phyloP scores from a whole-genome alignment of 2,113 vertebrate species.

The Microcebus ravelobensis region DNA sequence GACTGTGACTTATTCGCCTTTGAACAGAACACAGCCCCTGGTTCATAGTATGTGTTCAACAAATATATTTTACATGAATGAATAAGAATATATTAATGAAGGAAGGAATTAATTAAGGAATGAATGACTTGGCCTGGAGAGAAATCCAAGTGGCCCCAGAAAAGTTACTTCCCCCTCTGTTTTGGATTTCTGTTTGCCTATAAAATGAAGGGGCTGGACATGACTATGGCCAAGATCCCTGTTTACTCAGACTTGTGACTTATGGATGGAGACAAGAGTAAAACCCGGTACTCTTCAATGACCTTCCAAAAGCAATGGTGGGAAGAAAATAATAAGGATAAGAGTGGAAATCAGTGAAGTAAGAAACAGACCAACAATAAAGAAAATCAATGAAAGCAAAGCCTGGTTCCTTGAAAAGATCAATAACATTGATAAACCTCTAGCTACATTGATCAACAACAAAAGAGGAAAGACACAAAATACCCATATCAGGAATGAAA shows the following conservation, averaged over 20 bases:
- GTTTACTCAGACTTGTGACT: not conserved
- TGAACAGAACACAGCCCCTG: slow-evolving; percentile 34
- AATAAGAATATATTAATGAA: not conserved
- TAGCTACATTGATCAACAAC: slow-evolving; percentile 35
- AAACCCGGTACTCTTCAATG: not conserved
- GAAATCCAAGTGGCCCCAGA: not conserved
- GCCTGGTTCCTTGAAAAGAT: slow-evolving; percentile 43
- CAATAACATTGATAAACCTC: slow-evolving; percentile 57
- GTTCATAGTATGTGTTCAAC: not conserved
- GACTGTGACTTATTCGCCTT: not conserved
- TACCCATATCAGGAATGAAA: slow-evolving; percentile 3
- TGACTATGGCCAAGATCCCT: not conserved
- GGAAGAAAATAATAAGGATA: slow-evolving; percentile 46
- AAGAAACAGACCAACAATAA: slow-evolving; percentile 43
- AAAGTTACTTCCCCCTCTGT: not conserved
- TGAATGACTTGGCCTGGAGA: not conserved
- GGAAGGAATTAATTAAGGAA: not conserved
- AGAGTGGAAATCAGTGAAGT: slow-evolving; percentile 56
- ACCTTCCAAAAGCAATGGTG: slow-evolving; percentile 37
- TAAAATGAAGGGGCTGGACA: not conserved
- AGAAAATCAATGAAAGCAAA: slow-evolving; percentile 66
- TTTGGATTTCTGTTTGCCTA: not conserved
- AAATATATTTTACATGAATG: not conserved
- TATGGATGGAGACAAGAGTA: not conserved
- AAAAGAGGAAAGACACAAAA: slow-evolving; percentile 38